These are phyloP conservation scores for Cyrtorhinus lividipennis DNA, from an alignment of 1,140 invertebrate genomes.

Conservation along the genomic window DNA sequence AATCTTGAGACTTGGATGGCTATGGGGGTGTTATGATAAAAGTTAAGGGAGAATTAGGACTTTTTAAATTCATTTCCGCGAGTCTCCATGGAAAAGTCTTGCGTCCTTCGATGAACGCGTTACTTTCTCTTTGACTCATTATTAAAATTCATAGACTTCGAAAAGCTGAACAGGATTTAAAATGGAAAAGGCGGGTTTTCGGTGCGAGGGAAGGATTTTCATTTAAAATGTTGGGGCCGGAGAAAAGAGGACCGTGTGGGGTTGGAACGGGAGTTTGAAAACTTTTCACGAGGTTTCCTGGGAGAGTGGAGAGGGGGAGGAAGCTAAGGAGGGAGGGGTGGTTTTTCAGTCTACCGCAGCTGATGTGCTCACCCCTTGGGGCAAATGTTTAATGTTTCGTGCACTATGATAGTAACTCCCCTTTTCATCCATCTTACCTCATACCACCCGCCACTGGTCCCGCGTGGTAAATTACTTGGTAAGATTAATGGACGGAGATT, in stretches of 20 bases:
- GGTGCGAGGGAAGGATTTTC: background rate
- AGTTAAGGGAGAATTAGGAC: background rate
- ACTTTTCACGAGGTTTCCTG: background rate
- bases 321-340: background rate
- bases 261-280: background rate
- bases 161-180: background rate
- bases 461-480: background rate
- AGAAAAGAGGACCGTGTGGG: too few species aligned
- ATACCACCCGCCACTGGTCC: background rate
- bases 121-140: background rate
- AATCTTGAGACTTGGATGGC: too few species aligned
- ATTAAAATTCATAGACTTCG: background rate
- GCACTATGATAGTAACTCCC: background rate
- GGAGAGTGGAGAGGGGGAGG: background rate
- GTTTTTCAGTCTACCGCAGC: background rate
- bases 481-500: background rate
- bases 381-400: background rate
- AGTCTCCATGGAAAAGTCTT: background rate
- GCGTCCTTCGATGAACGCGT: background rate
- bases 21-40: background rate
- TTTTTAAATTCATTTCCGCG: background rate
- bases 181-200: background rate
- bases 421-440: background rate
- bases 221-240: background rate
- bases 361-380: background rate